phyloP scores from a whole-genome alignment of 2,113 vertebrate species.

The Corythaeola cristata region DNA sequence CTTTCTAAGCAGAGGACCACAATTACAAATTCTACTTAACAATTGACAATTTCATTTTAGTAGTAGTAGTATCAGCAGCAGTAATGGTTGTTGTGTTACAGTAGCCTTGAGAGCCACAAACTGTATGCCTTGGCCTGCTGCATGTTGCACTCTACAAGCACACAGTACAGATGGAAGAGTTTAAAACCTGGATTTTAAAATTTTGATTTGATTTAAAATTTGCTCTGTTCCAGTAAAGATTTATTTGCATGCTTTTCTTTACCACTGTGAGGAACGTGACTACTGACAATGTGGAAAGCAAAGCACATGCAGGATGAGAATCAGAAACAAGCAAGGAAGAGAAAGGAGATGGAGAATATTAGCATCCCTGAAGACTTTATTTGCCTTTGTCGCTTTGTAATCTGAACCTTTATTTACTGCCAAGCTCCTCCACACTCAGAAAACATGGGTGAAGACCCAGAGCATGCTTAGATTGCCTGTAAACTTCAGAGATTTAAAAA shows the following conservation, averaged over 20 bases:
- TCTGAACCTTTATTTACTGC: background rate
- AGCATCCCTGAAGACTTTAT: background rate
- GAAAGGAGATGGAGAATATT: background rate
- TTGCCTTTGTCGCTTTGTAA: background rate
- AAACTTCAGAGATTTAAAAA: conserved; percentile 6
- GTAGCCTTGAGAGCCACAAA: background rate
- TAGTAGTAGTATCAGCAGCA: background rate
- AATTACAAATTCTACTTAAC: background rate
- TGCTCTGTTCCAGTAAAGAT: background rate
- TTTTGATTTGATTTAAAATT: conserved; percentile 14
- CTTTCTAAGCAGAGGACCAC: background rate
- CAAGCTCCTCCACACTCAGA: background rate
- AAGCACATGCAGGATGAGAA: background rate
- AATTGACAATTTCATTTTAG: background rate
- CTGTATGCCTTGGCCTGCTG: background rate
- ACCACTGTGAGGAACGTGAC: conserved; percentile 7
- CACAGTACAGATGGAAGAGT: background rate
- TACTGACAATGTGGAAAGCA: background rate
- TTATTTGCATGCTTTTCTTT: conserved; percentile 24
- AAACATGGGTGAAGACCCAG: background rate
- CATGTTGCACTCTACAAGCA: background rate
- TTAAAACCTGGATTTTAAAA: conserved; percentile 26
- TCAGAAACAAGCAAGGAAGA: background rate
- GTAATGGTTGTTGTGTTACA: background rate
- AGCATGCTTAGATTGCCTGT: background rate